A percentile compares a stretch with the other conserved stretches of the same genome.
phyloP scores from a whole-genome alignment of 2,113 vertebrate species.

The Lampris megalopsis region DNA sequence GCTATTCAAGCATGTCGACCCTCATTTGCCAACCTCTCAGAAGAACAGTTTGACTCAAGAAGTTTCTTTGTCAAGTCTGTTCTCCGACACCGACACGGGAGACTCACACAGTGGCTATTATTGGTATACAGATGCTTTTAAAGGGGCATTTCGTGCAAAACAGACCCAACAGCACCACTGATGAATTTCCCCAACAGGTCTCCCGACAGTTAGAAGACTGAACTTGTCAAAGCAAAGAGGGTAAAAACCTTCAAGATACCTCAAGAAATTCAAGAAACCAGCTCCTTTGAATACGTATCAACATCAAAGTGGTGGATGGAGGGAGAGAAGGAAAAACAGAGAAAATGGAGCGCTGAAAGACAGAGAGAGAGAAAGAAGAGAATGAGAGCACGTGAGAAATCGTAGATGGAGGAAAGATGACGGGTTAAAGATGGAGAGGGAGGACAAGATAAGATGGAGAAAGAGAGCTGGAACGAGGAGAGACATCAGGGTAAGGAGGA shows the following conservation, averaged over 20 bases:
- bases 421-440: not conserved
- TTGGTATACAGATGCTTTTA: constrained; percentile 44
- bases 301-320: constrained; percentile 4
- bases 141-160: constrained; percentile 76
- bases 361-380: not conserved
- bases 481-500: not conserved
- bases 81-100: constrained; percentile 42
- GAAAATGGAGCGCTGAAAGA: constrained; percentile 30
- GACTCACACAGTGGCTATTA: constrained; percentile 59
- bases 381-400: not conserved
- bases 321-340: constrained; percentile 22
- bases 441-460: not conserved
- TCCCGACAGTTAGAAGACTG: constrained; percentile 56
- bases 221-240: constrained; percentile 6
- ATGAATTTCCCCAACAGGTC: constrained; percentile 58
- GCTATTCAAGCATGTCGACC: constrained; percentile 54
- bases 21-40: constrained; percentile 43
- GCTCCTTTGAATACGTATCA: constrained; percentile 28
- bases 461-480: not conserved
- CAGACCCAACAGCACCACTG: constrained; percentile 60
- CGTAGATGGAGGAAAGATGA: constrained; percentile 15
- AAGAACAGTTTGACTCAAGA: constrained; percentile 58
- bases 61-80: constrained; percentile 56
- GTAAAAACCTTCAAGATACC: not conserved
- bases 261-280: constrained; percentile 55